Evolutionary conservation across 92 coral and sea anemone species (phyloP), one percentile per base, ranked within the genome.

Genomic region (Virgularia gustaviana): DNA sequence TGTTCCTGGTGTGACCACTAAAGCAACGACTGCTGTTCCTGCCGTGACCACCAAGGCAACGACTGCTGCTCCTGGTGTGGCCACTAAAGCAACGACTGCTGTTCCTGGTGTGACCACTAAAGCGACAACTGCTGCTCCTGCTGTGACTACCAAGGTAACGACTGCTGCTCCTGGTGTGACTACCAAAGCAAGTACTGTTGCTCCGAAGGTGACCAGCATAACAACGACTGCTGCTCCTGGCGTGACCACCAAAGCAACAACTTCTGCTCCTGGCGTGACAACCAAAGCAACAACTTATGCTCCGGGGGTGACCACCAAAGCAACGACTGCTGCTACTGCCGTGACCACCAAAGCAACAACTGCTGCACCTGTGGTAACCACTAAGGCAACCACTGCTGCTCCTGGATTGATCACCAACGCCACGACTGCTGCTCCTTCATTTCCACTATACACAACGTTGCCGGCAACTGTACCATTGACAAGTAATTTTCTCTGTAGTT

Each of bases 41-140:
- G 3, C 55, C 22, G 55, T 47, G 55, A 47, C 55, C 3, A 47
- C 55, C 18, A 47, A 47, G 18, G 55, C 22, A 44, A n/a, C 75
- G 27, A 37, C 77, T 44, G 33, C 67, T 34, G 43, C 63, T 18
- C n/a, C 65, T 9, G 4, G 44, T 47, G 71, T 61, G 63, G 66
- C 54, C 13, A 75, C 71, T 37, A 33, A 22, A 36, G 38, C 32
- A 60, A 60, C 73, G 12, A 44, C 52, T 24, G 36, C 13, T 12
- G 27, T 60, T 20, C 22, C 72, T 15, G 20, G 20, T 47, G 55
- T 47, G 55, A 47, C 55, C 3, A n/a, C n/a, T n/a, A n/a, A n/a
- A n/a, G n/a, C n/a, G n/a, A n/a, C n/a, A n/a, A n/a, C n/a, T n/a
- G n/a, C n/a, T n/a, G n/a, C n/a, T n/a, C n/a, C n/a, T n/a, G n/a